A percentile compares a stretch with the other conserved stretches of the same genome.
Evolutionary conservation across 2,888 invertebrate genomes (phyloP).

Genomic region (Cryptus armator): DNA sequence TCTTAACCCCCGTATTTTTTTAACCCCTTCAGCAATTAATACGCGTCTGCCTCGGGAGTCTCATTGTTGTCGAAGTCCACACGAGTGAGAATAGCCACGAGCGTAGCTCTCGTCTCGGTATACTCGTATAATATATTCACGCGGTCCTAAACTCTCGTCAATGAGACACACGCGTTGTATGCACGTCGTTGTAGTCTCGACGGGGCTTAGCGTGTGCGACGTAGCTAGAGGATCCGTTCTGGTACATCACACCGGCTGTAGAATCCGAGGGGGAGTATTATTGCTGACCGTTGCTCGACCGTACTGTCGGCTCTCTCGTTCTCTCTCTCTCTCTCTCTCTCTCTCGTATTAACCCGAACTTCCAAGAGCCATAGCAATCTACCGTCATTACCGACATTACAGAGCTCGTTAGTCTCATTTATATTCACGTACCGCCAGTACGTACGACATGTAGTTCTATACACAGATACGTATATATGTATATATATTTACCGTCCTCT

Average conservation of each 20-base stretch:
- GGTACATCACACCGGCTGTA: conserved; percentile 71
- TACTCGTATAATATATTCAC: conserved; percentile 38
- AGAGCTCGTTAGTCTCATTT: conserved; percentile 85
- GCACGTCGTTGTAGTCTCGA: conserved; percentile 31
- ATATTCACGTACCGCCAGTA: conserved; percentile 80
- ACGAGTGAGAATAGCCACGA: no score
- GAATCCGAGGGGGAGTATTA: conserved; percentile 74
- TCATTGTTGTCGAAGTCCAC: not conserved
- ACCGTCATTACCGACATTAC: conserved; percentile 84
- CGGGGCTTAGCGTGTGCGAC: conserved; percentile 44
- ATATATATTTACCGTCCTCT: not conserved
- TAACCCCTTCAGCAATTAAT: not conserved
- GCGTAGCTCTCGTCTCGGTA: not conserved
- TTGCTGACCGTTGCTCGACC: conserved; percentile 72
- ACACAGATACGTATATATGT: conserved; percentile 16
- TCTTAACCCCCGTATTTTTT: not conserved
- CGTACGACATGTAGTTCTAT: conserved; percentile 28
- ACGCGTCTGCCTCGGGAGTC: not conserved
- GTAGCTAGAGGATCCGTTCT: conserved; percentile 15
- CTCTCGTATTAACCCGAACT: conserved; percentile 24
- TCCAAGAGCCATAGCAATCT: conserved; percentile 78
- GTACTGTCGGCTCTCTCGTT: conserved; percentile 3
- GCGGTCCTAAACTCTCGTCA: conserved; percentile 61
- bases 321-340: conserved; percentile 16
- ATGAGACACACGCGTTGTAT: conserved; percentile 41